Evolutionary conservation across 2,797 vertebrate genomes (phyloP), one percentile per base, ranked within the genome.

Genomic region (Momotus momota): DNA sequence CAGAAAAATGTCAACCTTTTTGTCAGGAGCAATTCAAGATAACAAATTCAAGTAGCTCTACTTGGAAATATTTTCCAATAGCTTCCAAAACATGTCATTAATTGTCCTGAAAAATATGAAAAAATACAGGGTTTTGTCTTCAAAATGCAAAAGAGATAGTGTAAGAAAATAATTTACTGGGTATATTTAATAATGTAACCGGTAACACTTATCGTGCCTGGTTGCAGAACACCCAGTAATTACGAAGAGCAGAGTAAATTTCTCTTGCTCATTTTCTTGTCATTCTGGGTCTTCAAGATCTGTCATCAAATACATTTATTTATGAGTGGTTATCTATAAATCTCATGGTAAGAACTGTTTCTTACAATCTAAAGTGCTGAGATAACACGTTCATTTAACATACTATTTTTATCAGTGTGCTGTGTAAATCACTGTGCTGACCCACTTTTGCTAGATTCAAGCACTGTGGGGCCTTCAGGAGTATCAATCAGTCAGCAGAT

Each of bases 401-500:
- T 62, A 88, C 54, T 43, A 1, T 72, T 93, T 96, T 75, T 78
- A 81, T 78, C 1, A 0, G 12, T 55, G 43, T 29, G 40, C 79
- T 79, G 65, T 51, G 72, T 46, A 69, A 73, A 89, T 78, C 75
- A 9, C 67, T 14, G 60, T 10, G 43, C 57, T 73, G 84, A 81
- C 60, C 61, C 75, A 81, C 66, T 81, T 88, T n/a, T 25, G 43
- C 65, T 38, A 33, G 69, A 65, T 52, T 87, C 41, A 65, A 40
- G 60, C 41, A 78, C 79, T 48, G 4, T 3, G 33, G 21, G 54
- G 26, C n/a, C 49, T 87, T 33, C 46, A 89, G 40, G 79, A 74
- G 58, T 17, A 87, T 85, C 85, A 85, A 60, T 92, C 88, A 89
- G 75, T 31, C 74, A 83, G 52, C 81, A 92, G 48, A 82, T 29